phyloP scores from a whole-genome alignment of 1,140 invertebrate species.

The Drosophila varians region DNA sequence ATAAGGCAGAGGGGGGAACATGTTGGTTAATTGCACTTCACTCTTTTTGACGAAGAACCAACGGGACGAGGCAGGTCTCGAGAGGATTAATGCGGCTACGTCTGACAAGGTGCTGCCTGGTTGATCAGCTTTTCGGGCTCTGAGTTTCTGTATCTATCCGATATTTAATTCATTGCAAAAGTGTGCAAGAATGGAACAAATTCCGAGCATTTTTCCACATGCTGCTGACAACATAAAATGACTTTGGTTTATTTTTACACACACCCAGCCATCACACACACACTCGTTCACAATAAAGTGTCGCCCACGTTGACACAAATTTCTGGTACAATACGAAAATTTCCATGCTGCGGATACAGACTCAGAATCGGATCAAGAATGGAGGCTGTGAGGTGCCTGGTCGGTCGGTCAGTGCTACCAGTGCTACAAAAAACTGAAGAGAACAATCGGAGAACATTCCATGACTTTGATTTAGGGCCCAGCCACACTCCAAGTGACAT shows the following conservation, averaged over 20 bases:
- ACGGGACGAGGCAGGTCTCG: constrained; percentile 6
- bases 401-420: constrained; percentile 41
- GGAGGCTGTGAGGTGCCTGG: constrained; percentile 18
- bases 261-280: constrained; percentile 24
- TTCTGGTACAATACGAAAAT: constrained; percentile 56
- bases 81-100: constrained; percentile 38
- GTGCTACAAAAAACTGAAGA: constrained; percentile 8
- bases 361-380: constrained; percentile 7
- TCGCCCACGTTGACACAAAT: constrained; percentile 76
- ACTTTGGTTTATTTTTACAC: constrained; percentile 61
- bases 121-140: constrained; percentile 32
- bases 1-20: background rate
- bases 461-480: constrained; percentile 69
- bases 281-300: constrained; percentile 37
- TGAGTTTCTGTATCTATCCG: constrained; percentile 19
- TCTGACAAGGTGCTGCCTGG: constrained; percentile 7
- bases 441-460: constrained; percentile 30
- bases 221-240: constrained; percentile 52
- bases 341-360: constrained; percentile 49
- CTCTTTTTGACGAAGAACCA: constrained; percentile 47
- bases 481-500: constrained; percentile 69
- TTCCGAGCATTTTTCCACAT: constrained; percentile 47
- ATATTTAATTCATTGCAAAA: constrained; percentile 39
- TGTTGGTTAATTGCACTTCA: constrained; percentile 61
- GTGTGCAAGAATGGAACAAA: constrained; percentile 41